Evolutionary conservation across 2,888 invertebrate species (phyloP).

Genomic region (Leuctra nigra): DNA sequence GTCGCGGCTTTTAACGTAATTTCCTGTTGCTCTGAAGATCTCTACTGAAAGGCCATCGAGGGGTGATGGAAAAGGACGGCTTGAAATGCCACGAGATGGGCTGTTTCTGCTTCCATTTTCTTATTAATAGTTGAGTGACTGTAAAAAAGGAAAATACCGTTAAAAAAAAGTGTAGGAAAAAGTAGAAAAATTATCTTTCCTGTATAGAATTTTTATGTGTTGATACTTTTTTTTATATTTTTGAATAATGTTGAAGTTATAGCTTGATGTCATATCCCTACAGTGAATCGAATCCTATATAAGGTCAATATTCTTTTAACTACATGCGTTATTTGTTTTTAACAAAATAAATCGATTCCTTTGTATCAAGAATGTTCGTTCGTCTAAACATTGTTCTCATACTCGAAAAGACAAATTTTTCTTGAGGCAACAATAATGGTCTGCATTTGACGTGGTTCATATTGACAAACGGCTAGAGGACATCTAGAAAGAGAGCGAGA

Average conservation of each 20-base stretch:
- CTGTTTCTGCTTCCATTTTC: background rate
- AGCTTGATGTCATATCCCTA: no score
- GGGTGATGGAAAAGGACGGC: background rate
- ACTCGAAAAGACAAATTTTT: background rate
- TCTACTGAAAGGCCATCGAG: background rate
- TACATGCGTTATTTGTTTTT: no score
- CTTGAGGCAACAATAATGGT: background rate
- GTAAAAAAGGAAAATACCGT: background rate
- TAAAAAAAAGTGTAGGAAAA: no score
- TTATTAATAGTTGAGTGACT: conserved; percentile 9
- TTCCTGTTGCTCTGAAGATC: background rate
- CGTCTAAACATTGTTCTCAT: background rate
- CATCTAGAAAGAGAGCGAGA: background rate
- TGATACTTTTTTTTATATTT: no score
- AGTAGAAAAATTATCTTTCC: no score
- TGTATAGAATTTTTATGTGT: no score
- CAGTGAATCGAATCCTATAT: no score
- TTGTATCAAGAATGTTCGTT: no score
- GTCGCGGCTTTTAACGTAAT: background rate
- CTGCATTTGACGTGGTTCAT: conserved; percentile 1
- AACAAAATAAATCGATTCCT: no score
- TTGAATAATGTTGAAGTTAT: no score
- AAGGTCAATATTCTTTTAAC: no score
- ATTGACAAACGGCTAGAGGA: background rate
- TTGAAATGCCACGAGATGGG: conserved; percentile 1